Conservation (phyloP, 2,797 vertebrate species). For the Betta splendens region DNA sequence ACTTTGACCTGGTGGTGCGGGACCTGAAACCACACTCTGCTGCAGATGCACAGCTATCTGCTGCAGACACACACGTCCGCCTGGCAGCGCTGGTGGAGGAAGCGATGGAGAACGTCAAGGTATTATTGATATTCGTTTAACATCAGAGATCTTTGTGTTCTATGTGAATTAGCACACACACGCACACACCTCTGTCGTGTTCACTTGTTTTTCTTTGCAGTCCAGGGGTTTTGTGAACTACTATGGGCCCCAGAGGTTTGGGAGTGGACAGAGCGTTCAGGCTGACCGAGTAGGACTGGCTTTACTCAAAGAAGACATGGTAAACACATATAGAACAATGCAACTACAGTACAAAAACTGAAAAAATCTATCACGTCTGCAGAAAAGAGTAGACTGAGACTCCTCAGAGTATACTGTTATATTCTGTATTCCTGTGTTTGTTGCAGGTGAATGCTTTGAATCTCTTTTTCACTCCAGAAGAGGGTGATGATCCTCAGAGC, state of each 20-base stretch:
- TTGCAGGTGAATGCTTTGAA: constrained; percentile 86
- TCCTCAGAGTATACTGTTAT: neutral
- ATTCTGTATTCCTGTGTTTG: neutral
- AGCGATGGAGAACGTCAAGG: constrained; percentile 88
- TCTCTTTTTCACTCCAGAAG: constrained; percentile 92
- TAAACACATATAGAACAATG: constrained; percentile 56
- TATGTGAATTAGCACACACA: too few relatives aligned
- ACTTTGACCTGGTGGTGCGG: constrained; percentile 90
- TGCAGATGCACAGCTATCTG: constrained; percentile 14
- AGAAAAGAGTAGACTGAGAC: too few relatives aligned
- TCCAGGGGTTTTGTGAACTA: constrained; percentile 93
- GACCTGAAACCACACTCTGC: constrained; percentile 77
- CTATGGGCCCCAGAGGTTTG: constrained; percentile 95
- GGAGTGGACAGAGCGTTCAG: constrained; percentile 85
- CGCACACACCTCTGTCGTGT: neutral
- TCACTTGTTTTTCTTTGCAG: constrained; percentile 67
- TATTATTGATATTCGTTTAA: constrained; percentile 50
- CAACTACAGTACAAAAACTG: neutral
- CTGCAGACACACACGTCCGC: constrained; percentile 54
- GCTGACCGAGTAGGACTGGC: constrained; percentile 91
- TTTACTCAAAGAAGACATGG: constrained; percentile 91
- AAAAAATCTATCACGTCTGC: neutral
- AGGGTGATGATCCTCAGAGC: constrained; percentile 87
- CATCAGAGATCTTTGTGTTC: too few relatives aligned
- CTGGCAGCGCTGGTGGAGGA: constrained; percentile 84